Evolutionary conservation across 2,797 vertebrate species (phyloP).

Genomic region (Darevskia nairensis): DNA sequence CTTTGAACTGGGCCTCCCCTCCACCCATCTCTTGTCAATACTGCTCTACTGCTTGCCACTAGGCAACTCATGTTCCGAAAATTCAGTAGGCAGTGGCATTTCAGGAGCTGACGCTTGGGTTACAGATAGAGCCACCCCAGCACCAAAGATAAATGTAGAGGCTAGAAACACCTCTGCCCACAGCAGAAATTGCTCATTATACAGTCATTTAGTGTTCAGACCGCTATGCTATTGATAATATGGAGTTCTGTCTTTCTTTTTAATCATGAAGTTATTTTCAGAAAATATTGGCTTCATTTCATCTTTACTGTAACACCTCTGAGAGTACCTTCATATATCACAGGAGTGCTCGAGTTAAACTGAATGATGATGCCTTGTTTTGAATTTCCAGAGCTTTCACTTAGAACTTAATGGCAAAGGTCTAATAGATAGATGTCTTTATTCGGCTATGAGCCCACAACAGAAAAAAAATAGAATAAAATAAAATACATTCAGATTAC

Average conservation of each 20-base stretch:
- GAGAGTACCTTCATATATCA: not conserved
- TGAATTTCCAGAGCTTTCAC: not conserved
- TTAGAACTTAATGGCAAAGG: constrained; percentile 19
- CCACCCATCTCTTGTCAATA: constrained; percentile 20
- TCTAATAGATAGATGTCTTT: too few species aligned
- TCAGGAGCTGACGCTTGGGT: constrained; percentile 64
- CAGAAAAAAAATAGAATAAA: too few species aligned
- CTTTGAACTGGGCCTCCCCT: constrained; percentile 48
- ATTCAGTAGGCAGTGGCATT: constrained; percentile 51
- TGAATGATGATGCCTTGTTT: not conserved
- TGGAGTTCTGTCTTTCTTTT: not conserved
- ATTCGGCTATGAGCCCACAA: too few species aligned
- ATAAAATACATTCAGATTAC: too few species aligned
- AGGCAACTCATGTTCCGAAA: constrained; percentile 54
- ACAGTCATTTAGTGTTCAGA: constrained; percentile 63
- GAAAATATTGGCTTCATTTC: not conserved
- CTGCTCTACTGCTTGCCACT: constrained; percentile 41
- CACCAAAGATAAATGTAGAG: constrained; percentile 50
- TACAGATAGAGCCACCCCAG: constrained; percentile 57
- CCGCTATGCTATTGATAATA: constrained; percentile 34
- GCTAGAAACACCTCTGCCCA: constrained; percentile 57
- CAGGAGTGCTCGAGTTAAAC: not conserved
- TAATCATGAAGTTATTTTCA: constrained; percentile 23
- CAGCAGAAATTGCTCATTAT: constrained; percentile 53
- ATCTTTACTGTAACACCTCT: constrained; percentile 35